These are phyloP conservation scores for Pomatorhinus ruficollis DNA, from an alignment of 2,113 vertebrate species.

Conservation along the genomic window DNA sequence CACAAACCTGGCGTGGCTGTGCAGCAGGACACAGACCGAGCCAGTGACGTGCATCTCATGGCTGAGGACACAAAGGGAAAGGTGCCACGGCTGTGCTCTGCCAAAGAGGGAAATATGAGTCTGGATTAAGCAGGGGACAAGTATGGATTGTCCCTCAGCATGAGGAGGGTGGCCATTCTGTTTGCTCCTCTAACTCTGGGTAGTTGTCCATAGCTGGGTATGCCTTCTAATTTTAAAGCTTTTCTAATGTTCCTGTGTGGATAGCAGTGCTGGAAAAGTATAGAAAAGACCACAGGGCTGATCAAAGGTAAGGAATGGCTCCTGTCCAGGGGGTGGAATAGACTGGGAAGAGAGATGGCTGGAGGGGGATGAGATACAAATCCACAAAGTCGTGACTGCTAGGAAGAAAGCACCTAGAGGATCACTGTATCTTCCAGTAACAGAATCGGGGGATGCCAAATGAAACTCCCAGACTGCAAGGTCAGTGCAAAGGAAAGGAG, in stretches of 20 bases:
- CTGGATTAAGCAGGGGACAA: not conserved
- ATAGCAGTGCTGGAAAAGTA: not conserved
- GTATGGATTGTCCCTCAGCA: not conserved
- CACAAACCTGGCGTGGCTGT: fast-evolving
- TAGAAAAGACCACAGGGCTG: not conserved
- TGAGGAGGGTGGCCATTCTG: not conserved
- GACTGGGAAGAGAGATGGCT: not conserved
- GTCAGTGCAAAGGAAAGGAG: slow-evolving; percentile 14
- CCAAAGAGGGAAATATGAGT: not conserved
- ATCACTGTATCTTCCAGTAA: slow-evolving; percentile 23
- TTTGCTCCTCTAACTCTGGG: not conserved
- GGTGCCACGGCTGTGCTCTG: not conserved
- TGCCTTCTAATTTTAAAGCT: not conserved
- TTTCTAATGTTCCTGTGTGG: not conserved
- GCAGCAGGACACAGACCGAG: not conserved
- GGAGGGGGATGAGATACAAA: not conserved
- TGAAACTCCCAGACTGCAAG: slow-evolving; percentile 11
- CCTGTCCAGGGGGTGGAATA: not conserved
- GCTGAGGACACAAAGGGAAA: not conserved
- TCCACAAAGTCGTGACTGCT: not conserved
- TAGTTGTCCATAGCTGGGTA: not conserved
- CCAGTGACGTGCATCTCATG: not conserved
- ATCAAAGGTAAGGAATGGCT: not conserved
- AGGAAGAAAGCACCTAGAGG: not conserved
- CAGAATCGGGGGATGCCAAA: not conserved